A percentile compares a stretch with the other conserved stretches of the same genome.
Evolutionary conservation across 2,888 invertebrate species (phyloP).

Genomic region (Agrochola circellaris): DNA sequence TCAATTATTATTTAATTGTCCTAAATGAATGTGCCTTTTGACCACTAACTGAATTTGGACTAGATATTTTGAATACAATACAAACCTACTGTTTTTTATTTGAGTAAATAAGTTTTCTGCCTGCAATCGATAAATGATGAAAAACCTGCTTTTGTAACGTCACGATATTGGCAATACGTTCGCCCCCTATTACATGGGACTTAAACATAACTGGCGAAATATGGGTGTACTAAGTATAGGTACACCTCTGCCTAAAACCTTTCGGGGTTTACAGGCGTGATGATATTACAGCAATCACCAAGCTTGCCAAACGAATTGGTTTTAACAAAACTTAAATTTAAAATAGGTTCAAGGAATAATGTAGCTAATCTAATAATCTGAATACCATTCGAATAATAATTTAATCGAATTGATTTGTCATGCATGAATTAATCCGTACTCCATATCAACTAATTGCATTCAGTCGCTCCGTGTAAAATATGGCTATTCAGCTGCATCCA

Average conservation of each 20-base stretch:
- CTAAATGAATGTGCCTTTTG: neutral
- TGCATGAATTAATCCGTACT: neutral
- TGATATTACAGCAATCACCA: neutral
- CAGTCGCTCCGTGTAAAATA: neutral
- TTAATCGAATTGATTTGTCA: neutral
- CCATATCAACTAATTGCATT: neutral
- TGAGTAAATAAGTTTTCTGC: neutral
- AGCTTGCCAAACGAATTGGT: neutral
- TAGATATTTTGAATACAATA: neutral
- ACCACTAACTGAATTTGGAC: neutral
- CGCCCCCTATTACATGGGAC: no score
- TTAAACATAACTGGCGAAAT: neutral
- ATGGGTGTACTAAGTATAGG: neutral
- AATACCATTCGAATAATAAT: neutral
- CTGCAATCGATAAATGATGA: neutral
- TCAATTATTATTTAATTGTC: slow-evolving; percentile 6
- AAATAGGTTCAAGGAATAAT: neutral
- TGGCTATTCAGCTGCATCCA: neutral
- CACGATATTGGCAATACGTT: no score
- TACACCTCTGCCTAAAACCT: neutral
- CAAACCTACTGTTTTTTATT: neutral
- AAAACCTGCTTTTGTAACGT: neutral
- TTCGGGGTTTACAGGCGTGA: neutral
- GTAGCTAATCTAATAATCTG: neutral
- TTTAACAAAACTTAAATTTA: neutral